Percentiles rank a stretch among this genome's conserved stretches.
Evolutionary conservation across 2,888 invertebrate species (phyloP).

Genomic region (Drosophila austrosaltans): DNA sequence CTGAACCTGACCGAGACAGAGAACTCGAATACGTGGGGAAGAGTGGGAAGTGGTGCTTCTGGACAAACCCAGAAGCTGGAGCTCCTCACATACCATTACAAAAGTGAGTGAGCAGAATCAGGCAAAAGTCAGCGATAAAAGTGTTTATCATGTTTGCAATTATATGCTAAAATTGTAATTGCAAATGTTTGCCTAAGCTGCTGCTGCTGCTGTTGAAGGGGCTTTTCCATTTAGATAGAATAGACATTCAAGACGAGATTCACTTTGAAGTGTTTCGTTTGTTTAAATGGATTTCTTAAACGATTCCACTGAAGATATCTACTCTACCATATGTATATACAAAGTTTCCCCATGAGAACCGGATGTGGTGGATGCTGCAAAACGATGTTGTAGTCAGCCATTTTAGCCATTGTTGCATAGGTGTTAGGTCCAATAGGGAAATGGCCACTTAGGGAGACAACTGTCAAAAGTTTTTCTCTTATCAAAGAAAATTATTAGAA

Average conservation of each 20-base stretch:
- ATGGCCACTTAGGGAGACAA: background rate
- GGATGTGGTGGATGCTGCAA: conserved; percentile 59
- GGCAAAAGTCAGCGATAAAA: conserved; percentile 57
- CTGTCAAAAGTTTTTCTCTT: background rate
- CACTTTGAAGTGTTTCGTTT: conserved; percentile 74
- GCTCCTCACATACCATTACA: conserved; percentile 18
- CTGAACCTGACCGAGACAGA: conserved; percentile 7
- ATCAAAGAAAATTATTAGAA: background rate
- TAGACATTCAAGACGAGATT: conserved; percentile 51
- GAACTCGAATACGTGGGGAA: conserved; percentile 58
- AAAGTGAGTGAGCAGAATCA: conserved; percentile 52
- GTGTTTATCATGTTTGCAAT: conserved; percentile 79
- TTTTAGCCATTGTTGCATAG: conserved; percentile 5
- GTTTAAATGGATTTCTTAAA: conserved; percentile 78
- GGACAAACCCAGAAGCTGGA: conserved; percentile 21
- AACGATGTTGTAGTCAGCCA: conserved; percentile 24
- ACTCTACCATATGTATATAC: conserved; percentile 38
- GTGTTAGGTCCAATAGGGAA: background rate
- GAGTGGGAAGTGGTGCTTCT: background rate
- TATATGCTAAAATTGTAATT: conserved; percentile 79
- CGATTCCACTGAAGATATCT: conserved; percentile 72
- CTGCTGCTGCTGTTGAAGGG: conserved; percentile 48
- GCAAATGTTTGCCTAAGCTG: conserved; percentile 76
- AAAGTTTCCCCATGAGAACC: conserved; percentile 62
- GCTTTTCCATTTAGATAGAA: conserved; percentile 57